Conservation (phyloP, 2,797 vertebrate genomes). For the Oreortyx pictus region DNA sequence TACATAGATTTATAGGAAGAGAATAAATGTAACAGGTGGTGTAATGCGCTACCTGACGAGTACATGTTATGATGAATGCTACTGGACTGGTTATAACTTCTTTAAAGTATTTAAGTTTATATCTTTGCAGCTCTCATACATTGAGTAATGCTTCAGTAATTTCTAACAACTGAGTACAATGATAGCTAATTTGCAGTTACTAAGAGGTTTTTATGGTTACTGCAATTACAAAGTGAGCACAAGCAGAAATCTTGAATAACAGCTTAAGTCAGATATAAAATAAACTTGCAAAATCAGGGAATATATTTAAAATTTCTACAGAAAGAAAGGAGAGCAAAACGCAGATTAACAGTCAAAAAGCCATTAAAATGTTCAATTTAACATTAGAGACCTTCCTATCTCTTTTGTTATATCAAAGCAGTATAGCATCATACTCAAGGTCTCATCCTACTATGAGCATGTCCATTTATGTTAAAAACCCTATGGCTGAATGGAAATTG, state of each 20-base stretch:
- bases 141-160: slow-evolving; percentile 47
- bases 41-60: background rate
- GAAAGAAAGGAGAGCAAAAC: background rate
- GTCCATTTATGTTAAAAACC: background rate
- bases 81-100: slow-evolving; percentile 11
- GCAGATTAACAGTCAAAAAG: background rate
- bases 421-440: background rate
- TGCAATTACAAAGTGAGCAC: slow-evolving; percentile 57
- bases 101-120: slow-evolving; percentile 49
- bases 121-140: slow-evolving; percentile 41
- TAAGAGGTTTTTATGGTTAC: slow-evolving; percentile 49
- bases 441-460: background rate
- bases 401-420: background rate
- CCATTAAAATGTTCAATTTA: background rate
- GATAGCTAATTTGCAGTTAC: slow-evolving; percentile 55
- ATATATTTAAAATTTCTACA: background rate
- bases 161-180: slow-evolving; percentile 61
- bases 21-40: background rate
- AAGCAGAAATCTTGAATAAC: slow-evolving; percentile 54
- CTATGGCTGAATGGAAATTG: background rate
- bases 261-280: background rate
- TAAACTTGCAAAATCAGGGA: background rate
- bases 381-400: background rate
- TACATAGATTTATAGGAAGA: background rate
- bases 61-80: slow-evolving; percentile 6